Base-by-base conservation (phyloP, 2,888 invertebrate genomes). In the Meloe dianella region DNA sequence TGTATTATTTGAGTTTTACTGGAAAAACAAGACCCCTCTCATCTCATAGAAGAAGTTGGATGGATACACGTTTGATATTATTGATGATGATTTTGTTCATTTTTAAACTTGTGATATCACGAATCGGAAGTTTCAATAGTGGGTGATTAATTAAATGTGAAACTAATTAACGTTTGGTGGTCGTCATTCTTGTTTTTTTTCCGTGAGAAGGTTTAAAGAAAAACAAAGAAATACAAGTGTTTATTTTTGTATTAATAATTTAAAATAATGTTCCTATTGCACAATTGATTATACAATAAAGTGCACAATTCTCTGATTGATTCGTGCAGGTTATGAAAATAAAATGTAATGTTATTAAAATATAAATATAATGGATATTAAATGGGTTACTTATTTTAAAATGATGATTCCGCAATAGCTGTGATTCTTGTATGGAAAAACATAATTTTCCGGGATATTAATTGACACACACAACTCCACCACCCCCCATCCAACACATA, bases 71-170 rank as follows among this genome's bases (percentile, higher is more conserved):
- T 8, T 32, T 32, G 17, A n/a, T 41, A 41, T 17, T 41, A 41
- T 17, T 47, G 20, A 47, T 47, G 47, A 47, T 20, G 9, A 47
- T 47, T 47, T 47, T 1, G 20, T 47, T 47, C 2, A 3, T 20
- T 20, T 8, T 2, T 47, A 20, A 47, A 47, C 20, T 47, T 0
- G 5, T 20, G 20, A 9, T 20, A 9, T 47, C 47, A 20, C 10
- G 47, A 47, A 47, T 47, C 47, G 47, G 47, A 47, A 47, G 47
- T 47, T 47, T 47, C 47, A 47, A 47, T 47, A 47, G 47, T 47
- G 9, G 9, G 20, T 47, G 47, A 47, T 47, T 47, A 47, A 47
- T 47, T 47, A 47, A 20, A 47, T 20, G 47, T 47, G 47, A 47
- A 10, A 20, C 47, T 47, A 47, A 47, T 47, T 47, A 47, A 22